Percentiles rank a stretch among this genome's conserved stretches.
phyloP scores from a whole-genome alignment of 2,113 vertebrate species.

The Myrmecobius fasciatus region DNA sequence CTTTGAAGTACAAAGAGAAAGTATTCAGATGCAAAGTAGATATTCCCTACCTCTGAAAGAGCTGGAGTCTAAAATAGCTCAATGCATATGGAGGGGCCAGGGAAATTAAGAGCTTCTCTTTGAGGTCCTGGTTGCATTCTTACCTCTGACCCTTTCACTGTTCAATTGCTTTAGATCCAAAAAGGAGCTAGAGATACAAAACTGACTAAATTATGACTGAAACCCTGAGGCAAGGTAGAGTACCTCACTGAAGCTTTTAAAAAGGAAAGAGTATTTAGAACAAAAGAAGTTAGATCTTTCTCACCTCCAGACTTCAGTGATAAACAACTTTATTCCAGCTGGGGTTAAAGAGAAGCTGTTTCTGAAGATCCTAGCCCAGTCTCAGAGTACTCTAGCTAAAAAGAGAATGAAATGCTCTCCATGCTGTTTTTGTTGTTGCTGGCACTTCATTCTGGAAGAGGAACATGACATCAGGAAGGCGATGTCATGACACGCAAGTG shows the following conservation, averaged over 20 bases:
- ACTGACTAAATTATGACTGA: neutral
- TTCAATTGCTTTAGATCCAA: neutral
- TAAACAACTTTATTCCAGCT: neutral
- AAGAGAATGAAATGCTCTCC: neutral
- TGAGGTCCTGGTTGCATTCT: neutral
- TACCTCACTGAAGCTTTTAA: neutral
- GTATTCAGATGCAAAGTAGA: neutral
- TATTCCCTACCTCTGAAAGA: neutral
- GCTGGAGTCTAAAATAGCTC: neutral
- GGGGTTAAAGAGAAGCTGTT: neutral
- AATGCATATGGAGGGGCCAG: neutral
- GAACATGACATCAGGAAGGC: too few species aligned
- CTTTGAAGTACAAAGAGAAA: neutral
- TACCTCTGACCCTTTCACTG: neutral
- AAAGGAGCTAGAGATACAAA: neutral
- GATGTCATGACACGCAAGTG: too few species aligned
- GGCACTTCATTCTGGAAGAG: too few species aligned
- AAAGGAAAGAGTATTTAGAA: neutral
- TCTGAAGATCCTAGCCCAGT: neutral
- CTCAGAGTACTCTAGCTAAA: neutral
- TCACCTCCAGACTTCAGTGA: neutral
- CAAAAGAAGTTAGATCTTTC: neutral
- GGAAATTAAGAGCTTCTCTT: neutral
- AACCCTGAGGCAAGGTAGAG: neutral
- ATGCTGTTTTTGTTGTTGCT: neutral